Conservation (phyloP, 1,140 invertebrate species). For the Eurytemora carolleeae region DNA sequence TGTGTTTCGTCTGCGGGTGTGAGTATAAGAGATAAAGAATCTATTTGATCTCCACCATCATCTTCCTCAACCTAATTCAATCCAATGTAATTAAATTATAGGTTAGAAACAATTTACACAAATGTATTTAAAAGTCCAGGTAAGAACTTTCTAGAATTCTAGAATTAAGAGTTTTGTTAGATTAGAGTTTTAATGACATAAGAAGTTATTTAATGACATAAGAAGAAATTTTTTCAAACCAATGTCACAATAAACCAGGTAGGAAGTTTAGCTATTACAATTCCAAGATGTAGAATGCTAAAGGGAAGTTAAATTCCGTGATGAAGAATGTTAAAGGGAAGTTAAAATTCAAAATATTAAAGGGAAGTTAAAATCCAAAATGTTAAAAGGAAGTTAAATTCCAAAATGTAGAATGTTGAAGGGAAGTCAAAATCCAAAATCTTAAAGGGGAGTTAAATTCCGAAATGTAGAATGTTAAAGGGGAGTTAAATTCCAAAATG, state of each 20-base stretch:
- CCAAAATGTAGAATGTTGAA: no score
- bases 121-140: background rate
- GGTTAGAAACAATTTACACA: background rate
- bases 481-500: no score
- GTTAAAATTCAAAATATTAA: no score
- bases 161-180: background rate
- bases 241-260: background rate
- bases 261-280: no score
- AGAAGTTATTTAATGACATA: background rate
- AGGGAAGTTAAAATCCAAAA: no score
- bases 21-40: background rate
- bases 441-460: no score
- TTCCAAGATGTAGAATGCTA: no score
- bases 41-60: background rate
- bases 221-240: background rate
- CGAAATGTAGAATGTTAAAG: no score
- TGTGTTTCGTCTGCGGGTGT: background rate
- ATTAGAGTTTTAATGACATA: background rate
- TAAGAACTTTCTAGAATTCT: background rate
- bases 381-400: no score
- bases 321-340: no score
- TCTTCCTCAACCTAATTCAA: background rate
- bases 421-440: no score
- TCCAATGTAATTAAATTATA: background rate
- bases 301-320: no score